Evolutionary conservation across 2,797 vertebrate genomes (phyloP), one percentile per base, ranked within the genome.

Genomic region (Danio choprae): DNA sequence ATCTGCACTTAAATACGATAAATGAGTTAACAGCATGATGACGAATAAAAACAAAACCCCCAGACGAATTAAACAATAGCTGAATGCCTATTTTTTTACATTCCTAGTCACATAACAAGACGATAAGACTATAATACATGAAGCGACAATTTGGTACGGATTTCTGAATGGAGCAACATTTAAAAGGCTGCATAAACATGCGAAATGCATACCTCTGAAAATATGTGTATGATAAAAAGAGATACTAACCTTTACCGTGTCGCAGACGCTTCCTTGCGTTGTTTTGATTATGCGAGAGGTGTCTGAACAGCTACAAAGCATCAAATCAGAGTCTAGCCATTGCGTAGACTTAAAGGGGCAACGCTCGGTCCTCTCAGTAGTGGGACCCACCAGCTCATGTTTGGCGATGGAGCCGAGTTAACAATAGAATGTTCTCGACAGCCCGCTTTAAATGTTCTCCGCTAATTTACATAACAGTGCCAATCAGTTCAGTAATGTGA

Each of bases 241-340:
- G 12, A 70, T 13, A 62, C 71, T 11, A 55, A 75, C 72, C 79
- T 76, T 69, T 69, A 43, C 56, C 4, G 55, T 76, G 55, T 69
- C 12, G 8, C 20, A 51, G 36, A 51, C 46, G 44, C 22, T 59
- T 62, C 36, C 36, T 18, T 51, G 7, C 58, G 79, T 76, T 75
- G 79, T 69, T 75, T 81, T 81, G 72, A 51, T 81, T 48, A 13
- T 13, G 15, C 2, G 65, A 75, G 72, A 75, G 56, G 18, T 16
- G 65, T 53, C 63, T 81, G 64, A 18, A 53, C 20, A 64, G 79
- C 79, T 69, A 81, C 72, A 68, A 81, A 81, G 72, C 79, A 55
- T 76, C 72, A 81, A 70, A 76, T 63, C 72, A 10, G 55, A 78
- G 36, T 68, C 51, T 38, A 63, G 77, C 60, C 68, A 11, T 50